phyloP scores from a whole-genome alignment of 2,113 vertebrate genomes.

The Euleptes europaea region DNA sequence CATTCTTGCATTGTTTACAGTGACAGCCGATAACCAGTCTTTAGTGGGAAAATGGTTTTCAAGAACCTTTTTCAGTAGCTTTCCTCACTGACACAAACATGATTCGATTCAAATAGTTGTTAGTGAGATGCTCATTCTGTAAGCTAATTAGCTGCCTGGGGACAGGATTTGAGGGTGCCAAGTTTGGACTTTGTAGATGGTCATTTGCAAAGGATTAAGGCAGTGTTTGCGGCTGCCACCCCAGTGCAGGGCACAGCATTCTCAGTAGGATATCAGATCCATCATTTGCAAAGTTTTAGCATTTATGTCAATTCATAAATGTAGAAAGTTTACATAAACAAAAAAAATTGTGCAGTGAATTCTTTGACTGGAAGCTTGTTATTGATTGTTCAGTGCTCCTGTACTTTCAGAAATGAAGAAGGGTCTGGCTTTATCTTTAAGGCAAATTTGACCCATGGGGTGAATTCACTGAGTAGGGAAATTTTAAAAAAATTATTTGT shows the following conservation, averaged over 20 bases:
- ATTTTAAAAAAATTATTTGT: no score
- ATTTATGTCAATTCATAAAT: not conserved
- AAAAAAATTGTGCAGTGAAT: not conserved
- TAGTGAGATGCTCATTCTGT: not conserved
- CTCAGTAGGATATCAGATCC: not conserved
- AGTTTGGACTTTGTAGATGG: constrained; percentile 10
- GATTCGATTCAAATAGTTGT: not conserved
- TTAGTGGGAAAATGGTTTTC: not conserved
- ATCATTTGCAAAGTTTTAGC: constrained; percentile 7
- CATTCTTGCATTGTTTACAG: not conserved
- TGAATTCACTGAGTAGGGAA: not conserved
- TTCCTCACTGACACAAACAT: not conserved
- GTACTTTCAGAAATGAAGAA: not conserved
- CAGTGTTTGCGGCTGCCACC: not conserved
- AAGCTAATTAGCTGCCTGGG: not conserved
- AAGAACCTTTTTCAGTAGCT: not conserved
- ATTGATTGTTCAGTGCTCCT: not conserved
- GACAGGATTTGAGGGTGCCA: not conserved
- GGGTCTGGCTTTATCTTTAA: not conserved
- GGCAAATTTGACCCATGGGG: not conserved
- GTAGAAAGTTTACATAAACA: constrained; percentile 1
- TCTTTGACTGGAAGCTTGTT: not conserved
- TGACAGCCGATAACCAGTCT: not conserved
- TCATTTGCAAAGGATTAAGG: accelerated
- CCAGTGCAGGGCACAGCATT: not conserved